Conservation (phyloP, 1,140 invertebrate genomes). For the Drosophila yakuba region DNA sequence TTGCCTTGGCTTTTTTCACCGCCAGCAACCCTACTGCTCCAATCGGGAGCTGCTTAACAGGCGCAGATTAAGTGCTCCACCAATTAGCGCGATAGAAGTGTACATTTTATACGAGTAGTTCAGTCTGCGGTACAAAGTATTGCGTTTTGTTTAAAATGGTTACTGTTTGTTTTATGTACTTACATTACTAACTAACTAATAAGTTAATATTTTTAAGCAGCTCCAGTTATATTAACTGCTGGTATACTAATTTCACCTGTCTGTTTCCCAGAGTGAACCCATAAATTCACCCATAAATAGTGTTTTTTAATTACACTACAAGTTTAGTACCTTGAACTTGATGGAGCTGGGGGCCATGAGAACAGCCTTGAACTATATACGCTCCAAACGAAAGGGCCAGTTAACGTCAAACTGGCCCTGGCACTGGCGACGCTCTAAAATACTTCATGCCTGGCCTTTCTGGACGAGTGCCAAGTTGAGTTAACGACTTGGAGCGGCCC, state of each 20-base stretch:
- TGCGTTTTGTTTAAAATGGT: not conserved
- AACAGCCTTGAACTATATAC: constrained; percentile 33
- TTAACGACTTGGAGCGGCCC: constrained; percentile 6
- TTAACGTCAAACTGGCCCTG: constrained; percentile 1
- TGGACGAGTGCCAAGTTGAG: constrained; percentile 49
- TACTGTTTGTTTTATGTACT: too few relatives aligned
- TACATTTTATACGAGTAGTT: not conserved
- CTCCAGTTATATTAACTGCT: too few relatives aligned
- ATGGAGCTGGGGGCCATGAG: constrained; percentile 5
- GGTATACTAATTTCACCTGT: not conserved
- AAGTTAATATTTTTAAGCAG: too few relatives aligned
- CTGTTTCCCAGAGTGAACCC: too few relatives aligned
- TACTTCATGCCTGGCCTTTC: constrained; percentile 48
- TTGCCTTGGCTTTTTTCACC: constrained; percentile 63
- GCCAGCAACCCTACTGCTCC: constrained; percentile 48
- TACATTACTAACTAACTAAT: too few relatives aligned
- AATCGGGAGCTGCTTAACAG: constrained; percentile 58
- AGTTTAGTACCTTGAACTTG: constrained; percentile 16
- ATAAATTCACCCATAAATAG: too few relatives aligned
- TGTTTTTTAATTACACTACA: too few relatives aligned
- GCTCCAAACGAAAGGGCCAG: constrained; percentile 5
- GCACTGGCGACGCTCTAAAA: constrained; percentile 34
- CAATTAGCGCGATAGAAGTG: not conserved
- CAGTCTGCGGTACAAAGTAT: not conserved
- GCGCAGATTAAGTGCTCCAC: constrained; percentile 32